Base-by-base conservation (phyloP, 2,888 invertebrate species). In the Drosophila kuntzei region DNA sequence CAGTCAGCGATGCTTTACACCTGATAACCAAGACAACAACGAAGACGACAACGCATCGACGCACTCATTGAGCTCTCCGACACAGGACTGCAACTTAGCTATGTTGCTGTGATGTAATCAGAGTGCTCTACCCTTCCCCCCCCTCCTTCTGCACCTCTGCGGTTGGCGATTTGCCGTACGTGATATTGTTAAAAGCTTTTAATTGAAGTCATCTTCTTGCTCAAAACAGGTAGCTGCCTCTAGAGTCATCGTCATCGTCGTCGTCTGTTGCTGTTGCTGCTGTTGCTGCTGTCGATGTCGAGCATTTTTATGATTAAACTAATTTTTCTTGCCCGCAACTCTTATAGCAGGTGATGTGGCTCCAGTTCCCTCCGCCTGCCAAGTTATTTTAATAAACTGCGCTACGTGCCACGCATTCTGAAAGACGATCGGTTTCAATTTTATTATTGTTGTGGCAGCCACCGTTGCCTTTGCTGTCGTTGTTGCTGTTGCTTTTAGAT, bases 351-450 rank as follows among this genome's bases (percentile, higher is more conserved):
- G 89, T 89, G 85, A 89, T 89, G 87, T 63, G 71, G 71, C 76
- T 68, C 43, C 77, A 72, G 62, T 62, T 59, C 25, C 72, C 36
- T n/a, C 36, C 27, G 41, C 25, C 55, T 32, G 71, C 80, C 87
- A 89, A 92, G 92, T 92, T 92, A 92, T 92, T 92, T 92, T 92
- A 92, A 92, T 92, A 92, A 92, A 92, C 91, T 91, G 90, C 90
- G 82, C 89, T 77, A 92, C 92, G 92, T 92, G 92, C 91, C 87
- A 77, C 59, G 92, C 90, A 92, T 92, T 84, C 78, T 81, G 76
- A 80, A 70, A 82, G 83, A 77, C 74, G 86, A 85, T 86, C 89
- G 74, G 86, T 89, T 86, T 89, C 89, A 89, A 87, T 89, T 87
- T 85, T 88, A 83, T 89, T 89, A 79, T 84, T 87, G 82, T 80